phyloP scores from a whole-genome alignment of 2,888 invertebrate species.

The Eupithecia pulchellata region DNA sequence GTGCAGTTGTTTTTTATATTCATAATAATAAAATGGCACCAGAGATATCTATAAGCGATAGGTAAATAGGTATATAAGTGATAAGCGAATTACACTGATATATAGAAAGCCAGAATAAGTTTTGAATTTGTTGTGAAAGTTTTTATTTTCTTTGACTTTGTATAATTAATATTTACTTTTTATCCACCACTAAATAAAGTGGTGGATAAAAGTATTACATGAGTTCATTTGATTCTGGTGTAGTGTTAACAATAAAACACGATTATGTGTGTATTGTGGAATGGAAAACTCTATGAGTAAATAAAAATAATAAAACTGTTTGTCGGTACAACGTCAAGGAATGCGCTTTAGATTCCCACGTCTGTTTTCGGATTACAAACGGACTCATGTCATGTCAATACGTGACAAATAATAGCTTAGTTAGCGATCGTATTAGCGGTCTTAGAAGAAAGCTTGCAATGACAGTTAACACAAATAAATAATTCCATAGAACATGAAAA shows the following conservation, averaged over 20 bases:
- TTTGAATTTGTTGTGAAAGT: no score
- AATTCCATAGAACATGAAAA: no score
- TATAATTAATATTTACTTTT: no score
- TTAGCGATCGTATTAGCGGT: not conserved
- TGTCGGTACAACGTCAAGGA: constrained; percentile 5
- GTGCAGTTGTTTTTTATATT: not conserved
- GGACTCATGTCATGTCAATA: constrained; percentile 34
- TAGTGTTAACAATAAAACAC: not conserved
- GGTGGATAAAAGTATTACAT: not conserved
- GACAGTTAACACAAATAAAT: no score
- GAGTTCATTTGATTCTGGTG: not conserved
- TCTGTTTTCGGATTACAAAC: constrained; percentile 23
- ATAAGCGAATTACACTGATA: no score
- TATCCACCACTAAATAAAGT: no score
- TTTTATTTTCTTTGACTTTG: no score
- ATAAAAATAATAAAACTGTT: not conserved
- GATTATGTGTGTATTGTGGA: not conserved
- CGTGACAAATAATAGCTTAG: constrained; percentile 30
- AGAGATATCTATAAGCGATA: no score
- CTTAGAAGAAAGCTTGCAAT: no score
- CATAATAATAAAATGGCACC: not conserved
- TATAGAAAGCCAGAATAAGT: no score
- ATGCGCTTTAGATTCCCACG: constrained; percentile 21
- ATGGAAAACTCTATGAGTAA: not conserved
- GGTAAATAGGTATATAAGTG: no score